Conservation (phyloP, 1,140 invertebrate species). For the Zeugodacus cucurbitae region DNA sequence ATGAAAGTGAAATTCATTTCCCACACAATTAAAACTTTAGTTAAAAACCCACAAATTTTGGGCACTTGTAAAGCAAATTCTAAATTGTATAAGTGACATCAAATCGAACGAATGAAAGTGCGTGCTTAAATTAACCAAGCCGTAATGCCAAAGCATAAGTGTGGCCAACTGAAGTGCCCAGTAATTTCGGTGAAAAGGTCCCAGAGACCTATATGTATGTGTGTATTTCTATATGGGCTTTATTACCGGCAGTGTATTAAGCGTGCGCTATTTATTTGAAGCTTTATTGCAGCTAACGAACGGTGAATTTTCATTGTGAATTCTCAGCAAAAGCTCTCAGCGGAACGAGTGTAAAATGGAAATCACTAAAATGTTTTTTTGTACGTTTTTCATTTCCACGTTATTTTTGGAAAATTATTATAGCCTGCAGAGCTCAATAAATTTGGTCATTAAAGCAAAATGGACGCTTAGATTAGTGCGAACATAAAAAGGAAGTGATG, state of each 20-base stretch:
- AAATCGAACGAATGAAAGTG: neutral
- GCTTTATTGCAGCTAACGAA: neutral
- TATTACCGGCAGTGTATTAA: too few species aligned
- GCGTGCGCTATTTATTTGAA: too few species aligned
- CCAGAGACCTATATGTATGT: neutral
- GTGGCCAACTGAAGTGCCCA: neutral
- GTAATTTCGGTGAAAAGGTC: neutral
- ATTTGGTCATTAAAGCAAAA: neutral
- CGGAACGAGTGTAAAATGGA: neutral
- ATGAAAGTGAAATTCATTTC: too few species aligned
- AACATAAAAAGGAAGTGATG: neutral
- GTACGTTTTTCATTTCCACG: neutral
- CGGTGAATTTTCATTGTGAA: neutral
- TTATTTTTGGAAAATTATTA: neutral
- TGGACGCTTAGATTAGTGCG: neutral
- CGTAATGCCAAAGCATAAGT: neutral
- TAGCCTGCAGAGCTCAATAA: neutral
- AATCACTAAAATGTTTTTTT: neutral
- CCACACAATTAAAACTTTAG: too few species aligned
- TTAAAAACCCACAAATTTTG: too few species aligned
- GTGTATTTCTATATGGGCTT: neutral
- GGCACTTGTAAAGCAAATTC: too few species aligned
- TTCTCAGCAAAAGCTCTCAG: neutral
- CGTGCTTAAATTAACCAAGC: neutral
- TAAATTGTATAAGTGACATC: neutral